Evolutionary conservation across 2,888 invertebrate species (phyloP).

Genomic region (Scaptomyza cyrtandrae): DNA sequence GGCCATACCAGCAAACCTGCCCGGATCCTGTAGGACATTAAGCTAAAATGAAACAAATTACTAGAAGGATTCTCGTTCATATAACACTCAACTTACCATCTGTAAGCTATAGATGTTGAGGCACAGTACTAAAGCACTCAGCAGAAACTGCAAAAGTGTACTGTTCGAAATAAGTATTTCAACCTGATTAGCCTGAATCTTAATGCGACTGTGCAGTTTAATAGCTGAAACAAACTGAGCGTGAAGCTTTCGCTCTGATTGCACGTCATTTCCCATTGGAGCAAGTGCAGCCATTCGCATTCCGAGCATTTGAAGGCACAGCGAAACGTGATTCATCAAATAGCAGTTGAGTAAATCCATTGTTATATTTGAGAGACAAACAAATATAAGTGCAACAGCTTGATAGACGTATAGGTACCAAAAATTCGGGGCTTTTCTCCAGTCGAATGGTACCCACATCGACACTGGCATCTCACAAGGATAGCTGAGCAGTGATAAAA

Average conservation of each 20-base stretch:
- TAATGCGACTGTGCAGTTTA: slow-evolving; percentile 39
- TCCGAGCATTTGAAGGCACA: slow-evolving; percentile 51
- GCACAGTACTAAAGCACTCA: slow-evolving; percentile 54
- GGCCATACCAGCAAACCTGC: slow-evolving; percentile 30
- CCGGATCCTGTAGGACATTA: slow-evolving; percentile 18
- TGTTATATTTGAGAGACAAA: slow-evolving; percentile 39
- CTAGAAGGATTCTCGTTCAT: not conserved
- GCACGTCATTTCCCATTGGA: not conserved
- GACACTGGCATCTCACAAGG: slow-evolving; percentile 53
- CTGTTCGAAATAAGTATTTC: slow-evolving; percentile 46
- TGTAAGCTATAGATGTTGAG: slow-evolving; percentile 55
- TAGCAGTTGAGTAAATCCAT: slow-evolving; percentile 57
- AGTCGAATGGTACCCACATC: slow-evolving; percentile 59
- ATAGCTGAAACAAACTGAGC: slow-evolving; percentile 38
- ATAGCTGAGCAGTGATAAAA: slow-evolving; percentile 34
- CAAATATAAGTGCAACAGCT: slow-evolving; percentile 21
- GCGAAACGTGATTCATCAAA: slow-evolving; percentile 53
- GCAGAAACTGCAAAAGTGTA: slow-evolving; percentile 46
- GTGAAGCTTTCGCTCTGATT: slow-evolving; percentile 18
- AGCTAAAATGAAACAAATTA: slow-evolving; percentile 4
- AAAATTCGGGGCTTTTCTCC: slow-evolving; percentile 20
- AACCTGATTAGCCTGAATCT: slow-evolving; percentile 27
- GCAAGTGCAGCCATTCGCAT: slow-evolving; percentile 39
- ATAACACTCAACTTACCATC: slow-evolving; percentile 32
- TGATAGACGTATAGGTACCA: slow-evolving; percentile 48